Percentiles rank a stretch among this genome's conserved stretches.
Conservation (phyloP, 2,113 vertebrate species). For the Pangasianodon gigas region DNA sequence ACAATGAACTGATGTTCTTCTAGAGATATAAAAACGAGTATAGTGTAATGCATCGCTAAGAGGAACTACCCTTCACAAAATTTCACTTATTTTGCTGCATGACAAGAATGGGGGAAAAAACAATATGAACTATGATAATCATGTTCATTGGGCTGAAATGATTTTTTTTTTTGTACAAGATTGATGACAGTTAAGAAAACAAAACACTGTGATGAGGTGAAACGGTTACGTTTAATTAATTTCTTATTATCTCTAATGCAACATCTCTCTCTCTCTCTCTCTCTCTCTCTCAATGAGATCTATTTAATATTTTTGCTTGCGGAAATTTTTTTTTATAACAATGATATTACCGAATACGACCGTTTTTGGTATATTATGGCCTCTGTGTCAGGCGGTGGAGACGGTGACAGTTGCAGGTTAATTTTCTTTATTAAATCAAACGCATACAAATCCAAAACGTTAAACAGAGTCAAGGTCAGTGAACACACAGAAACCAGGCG, state of each 20-base stretch:
- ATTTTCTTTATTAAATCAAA: neutral
- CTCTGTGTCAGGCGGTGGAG: neutral
- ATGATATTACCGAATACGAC: neutral
- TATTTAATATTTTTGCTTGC: neutral
- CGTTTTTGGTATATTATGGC: neutral
- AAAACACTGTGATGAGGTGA: neutral
- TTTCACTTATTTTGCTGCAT: neutral
- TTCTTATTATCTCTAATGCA: neutral
- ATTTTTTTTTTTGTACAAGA: neutral
- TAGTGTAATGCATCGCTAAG: neutral
- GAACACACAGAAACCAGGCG: neutral
- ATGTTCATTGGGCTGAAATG: neutral
- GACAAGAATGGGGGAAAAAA: neutral
- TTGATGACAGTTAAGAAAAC: neutral
- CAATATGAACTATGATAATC: neutral
- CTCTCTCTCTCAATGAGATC: neutral
- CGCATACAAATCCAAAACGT: neutral
- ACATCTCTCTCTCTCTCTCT: neutral
- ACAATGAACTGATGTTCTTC: neutral
- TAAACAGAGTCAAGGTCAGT: neutral
- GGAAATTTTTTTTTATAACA: neutral
- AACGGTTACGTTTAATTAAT: conserved; percentile 5
- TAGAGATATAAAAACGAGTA: neutral
- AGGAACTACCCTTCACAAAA: neutral
- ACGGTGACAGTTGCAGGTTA: neutral